Evolutionary conservation across 1,140 invertebrate genomes (phyloP).

Genomic region (Bombus terrestris): DNA sequence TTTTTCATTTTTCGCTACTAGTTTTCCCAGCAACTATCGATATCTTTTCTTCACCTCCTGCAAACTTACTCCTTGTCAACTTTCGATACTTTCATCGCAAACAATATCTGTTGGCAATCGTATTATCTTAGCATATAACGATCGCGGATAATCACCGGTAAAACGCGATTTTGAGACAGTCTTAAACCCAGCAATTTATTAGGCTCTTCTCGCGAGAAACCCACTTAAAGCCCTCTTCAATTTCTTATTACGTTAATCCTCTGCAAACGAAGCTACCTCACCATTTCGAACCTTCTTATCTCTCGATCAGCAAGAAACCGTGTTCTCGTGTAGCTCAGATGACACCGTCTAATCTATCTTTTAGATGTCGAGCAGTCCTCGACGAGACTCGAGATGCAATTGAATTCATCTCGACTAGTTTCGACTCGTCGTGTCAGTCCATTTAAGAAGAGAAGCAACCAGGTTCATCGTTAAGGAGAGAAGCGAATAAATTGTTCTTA

Average conservation of each 20-base stretch:
- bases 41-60: accelerated
- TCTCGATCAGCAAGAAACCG: constrained; percentile 21
- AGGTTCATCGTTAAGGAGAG: no score
- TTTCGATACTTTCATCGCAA: no score
- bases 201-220: neutral
- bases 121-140: neutral
- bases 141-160: neutral
- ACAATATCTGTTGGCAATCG: neutral
- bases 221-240: neutral
- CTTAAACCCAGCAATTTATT: neutral
- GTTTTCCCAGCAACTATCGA: no score
- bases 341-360: constrained; percentile 16
- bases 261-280: neutral
- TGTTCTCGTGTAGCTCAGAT: neutral
- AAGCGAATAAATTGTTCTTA: no score
- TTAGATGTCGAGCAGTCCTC: neutral
- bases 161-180: neutral
- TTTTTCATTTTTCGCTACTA: no score
- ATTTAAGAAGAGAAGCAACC: no score
- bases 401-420: neutral
- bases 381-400: constrained; percentile 5
- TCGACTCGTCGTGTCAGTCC: no score
- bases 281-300: constrained; percentile 5
- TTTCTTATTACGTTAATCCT: constrained; percentile 29
- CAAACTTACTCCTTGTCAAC: no score